These are phyloP conservation scores for Chloroceryle amazona DNA, from an alignment of 2,797 vertebrate genomes.

Conservation along the genomic window DNA sequence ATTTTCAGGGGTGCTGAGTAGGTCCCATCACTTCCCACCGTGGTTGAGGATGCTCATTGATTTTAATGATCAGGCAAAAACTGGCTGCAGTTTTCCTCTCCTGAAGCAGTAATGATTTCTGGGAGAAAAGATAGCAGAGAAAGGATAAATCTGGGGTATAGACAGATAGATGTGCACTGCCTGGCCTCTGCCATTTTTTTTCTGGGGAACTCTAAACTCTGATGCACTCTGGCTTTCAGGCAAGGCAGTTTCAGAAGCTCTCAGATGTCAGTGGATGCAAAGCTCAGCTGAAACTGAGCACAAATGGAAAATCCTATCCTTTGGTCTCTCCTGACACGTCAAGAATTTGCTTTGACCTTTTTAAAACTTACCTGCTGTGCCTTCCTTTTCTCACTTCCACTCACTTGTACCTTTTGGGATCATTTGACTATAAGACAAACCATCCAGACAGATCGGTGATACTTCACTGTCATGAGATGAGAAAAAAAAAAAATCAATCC, in stretches of 20 bases:
- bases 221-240: not conserved
- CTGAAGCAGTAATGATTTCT: not conserved
- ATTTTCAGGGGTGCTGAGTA: not conserved
- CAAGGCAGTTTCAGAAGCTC: slow-evolving; percentile 37
- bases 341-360: not conserved
- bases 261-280: slow-evolving; percentile 33
- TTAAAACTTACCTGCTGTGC: slow-evolving; percentile 12
- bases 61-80: not conserved
- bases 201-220: slow-evolving; percentile 51
- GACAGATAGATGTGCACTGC: not conserved
- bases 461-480: not conserved
- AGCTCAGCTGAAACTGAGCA: slow-evolving; percentile 49
- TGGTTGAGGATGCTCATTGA: not conserved
- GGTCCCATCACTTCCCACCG: not conserved
- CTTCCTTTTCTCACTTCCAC: not conserved
- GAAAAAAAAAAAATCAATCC: not conserved
- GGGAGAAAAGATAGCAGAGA: not conserved
- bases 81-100: not conserved
- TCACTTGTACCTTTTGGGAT: rapidly evolving
- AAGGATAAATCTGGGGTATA: not conserved
- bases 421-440: not conserved
- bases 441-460: not conserved
- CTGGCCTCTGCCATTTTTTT: slow-evolving; percentile 40
- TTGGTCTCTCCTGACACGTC: not conserved
- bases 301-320: slow-evolving; percentile 53